A percentile compares a stretch with the other conserved stretches of the same genome.
Conservation (phyloP, 2,888 invertebrate genomes). For the Plagodis dolabraria region DNA sequence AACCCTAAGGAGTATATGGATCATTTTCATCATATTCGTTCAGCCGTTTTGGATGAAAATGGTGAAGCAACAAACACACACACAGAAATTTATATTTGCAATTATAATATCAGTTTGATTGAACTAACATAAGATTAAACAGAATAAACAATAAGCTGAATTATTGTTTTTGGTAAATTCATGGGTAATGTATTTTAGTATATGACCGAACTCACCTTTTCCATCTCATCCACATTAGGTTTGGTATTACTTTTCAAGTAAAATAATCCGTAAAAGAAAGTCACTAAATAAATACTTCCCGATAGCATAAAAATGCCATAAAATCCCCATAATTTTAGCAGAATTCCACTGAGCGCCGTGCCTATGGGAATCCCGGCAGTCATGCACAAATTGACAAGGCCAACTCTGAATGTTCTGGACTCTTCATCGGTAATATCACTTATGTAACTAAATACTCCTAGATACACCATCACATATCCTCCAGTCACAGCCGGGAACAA, state of each 20-base stretch:
- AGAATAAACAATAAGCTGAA: no score
- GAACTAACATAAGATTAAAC: no score
- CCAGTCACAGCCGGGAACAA: conserved; percentile 83
- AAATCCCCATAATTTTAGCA: conserved; percentile 70
- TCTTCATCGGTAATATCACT: conserved; percentile 83
- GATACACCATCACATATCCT: conserved; percentile 81
- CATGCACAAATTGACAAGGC: conserved; percentile 84
- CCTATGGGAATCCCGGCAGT: conserved; percentile 85
- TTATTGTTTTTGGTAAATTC: no score
- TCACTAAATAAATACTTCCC: conserved; percentile 66
- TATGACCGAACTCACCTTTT: conserved; percentile 50
- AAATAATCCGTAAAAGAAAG: conserved; percentile 66
- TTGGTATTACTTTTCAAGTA: conserved; percentile 68
- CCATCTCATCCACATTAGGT: conserved; percentile 43
- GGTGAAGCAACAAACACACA: no score
- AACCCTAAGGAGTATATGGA: no score
- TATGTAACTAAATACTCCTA: conserved; percentile 86
- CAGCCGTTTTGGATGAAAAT: no score
- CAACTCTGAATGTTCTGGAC: conserved; percentile 85
- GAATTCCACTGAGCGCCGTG: conserved; percentile 80
- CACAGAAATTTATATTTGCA: no score
- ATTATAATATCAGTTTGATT: no score
- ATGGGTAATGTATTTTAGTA: background rate
- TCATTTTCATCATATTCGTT: no score
- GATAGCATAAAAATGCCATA: conserved; percentile 71